Evolutionary conservation across 2,888 invertebrate species (phyloP).

Genomic region (Hirtodrosophila alboralis): DNA sequence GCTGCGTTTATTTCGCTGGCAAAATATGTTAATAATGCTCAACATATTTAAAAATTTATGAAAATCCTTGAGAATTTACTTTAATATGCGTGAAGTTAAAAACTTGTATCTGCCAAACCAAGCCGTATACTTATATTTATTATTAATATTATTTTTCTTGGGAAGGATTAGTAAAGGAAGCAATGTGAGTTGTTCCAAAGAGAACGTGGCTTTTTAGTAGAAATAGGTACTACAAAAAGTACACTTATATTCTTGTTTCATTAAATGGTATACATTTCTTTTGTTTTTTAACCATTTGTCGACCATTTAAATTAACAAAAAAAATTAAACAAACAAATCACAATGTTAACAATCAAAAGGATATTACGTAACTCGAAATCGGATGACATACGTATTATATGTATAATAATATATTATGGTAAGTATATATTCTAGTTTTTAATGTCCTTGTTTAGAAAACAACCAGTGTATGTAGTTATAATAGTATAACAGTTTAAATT

Average conservation of each 20-base stretch:
- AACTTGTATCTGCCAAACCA: neutral
- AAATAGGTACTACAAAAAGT: constrained; percentile 7
- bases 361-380: constrained; percentile 23
- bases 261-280: constrained; percentile 24
- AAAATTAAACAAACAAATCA: constrained; percentile 14
- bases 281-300: neutral
- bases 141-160: neutral
- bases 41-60: too few relatives aligned
- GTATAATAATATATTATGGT: constrained; percentile 22
- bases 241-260: neutral
- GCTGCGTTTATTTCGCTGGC: neutral
- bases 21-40: neutral
- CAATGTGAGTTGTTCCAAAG: constrained; percentile 13
- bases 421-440: constrained; percentile 26
- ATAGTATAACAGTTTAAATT: constrained; percentile 45
- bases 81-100: too few relatives aligned
- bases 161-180: constrained; percentile 31
- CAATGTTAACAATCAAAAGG: constrained; percentile 15
- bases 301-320: constrained; percentile 6
- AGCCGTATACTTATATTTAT: neutral
- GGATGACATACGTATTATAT: constrained; percentile 28
- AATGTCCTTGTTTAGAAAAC: constrained; percentile 31
- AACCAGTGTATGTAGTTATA: constrained; percentile 29
- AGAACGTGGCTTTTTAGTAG: constrained; percentile 11
- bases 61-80: too few relatives aligned